Evolutionary conservation across 30 jellyfish, hydroid and myxozoan species (phyloP).

Genomic region (Nemopilema nomurai): DNA sequence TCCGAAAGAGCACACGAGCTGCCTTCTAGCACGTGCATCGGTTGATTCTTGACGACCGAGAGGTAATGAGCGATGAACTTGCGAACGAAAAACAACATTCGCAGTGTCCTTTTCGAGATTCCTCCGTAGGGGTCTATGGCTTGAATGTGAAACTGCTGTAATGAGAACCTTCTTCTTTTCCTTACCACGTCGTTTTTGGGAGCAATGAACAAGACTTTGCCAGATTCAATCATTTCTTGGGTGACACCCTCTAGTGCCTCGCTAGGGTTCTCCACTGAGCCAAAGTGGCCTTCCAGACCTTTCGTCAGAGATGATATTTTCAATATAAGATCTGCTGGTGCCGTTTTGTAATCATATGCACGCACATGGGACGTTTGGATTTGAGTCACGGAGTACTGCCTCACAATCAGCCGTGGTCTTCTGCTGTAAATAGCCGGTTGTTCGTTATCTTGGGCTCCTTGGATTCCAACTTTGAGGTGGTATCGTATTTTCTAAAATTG

Average conservation of each 20-base stretch:
- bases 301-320: conserved; percentile 5
- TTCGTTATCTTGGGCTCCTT: conserved; percentile 46
- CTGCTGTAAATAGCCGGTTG: conserved; percentile 59
- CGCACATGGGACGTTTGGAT: conserved; percentile 37
- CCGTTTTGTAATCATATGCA: conserved; percentile 55
- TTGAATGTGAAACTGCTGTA: conserved; percentile 24
- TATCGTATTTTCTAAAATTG: conserved; percentile 11
- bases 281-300: conserved; percentile 43
- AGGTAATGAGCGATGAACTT: conserved; percentile 39
- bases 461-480: conserved; percentile 23
- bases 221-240: conserved; percentile 47
- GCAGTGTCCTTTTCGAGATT: conserved; percentile 29
- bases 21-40: conserved; percentile 60
- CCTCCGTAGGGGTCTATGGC: conserved; percentile 47
- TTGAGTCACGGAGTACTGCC: conserved; percentile 48
- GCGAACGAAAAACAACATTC: conserved; percentile 40
- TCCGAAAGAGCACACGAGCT: conserved; percentile 13
- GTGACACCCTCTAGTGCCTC: conserved; percentile 51
- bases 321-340: conserved; percentile 41
- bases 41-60: conserved; percentile 41
- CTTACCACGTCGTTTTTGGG: conserved; percentile 23
- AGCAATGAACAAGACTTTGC: conserved; percentile 43
- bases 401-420: conserved; percentile 43
- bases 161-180: conserved; percentile 9
- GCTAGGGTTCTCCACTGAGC: conserved; percentile 39